These are phyloP conservation scores for Bellardia pandia DNA, from an alignment of 2,888 invertebrate species.

Conservation along the genomic window DNA sequence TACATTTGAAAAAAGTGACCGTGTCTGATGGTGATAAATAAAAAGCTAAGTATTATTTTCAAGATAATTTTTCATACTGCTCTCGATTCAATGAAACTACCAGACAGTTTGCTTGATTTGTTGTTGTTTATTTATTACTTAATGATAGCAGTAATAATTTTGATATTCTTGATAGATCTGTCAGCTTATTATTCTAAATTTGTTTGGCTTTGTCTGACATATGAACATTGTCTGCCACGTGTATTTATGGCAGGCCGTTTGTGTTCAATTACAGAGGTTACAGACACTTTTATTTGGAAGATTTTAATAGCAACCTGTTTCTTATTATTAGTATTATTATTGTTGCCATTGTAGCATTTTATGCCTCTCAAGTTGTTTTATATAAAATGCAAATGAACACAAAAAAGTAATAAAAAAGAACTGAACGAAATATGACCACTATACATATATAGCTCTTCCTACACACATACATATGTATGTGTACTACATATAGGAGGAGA, in stretches of 20 bases:
- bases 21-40: no score
- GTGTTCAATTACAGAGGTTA: conserved; percentile 52
- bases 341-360: conserved; percentile 13
- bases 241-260: conserved; percentile 33
- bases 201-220: not conserved
- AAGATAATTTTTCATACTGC: not conserved
- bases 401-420: not conserved
- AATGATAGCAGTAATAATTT: conserved; percentile 54
- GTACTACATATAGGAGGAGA: not conserved
- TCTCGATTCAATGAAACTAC: not conserved
- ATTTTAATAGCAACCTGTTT: conserved; percentile 54
- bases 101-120: conserved; percentile 8
- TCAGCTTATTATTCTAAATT: not conserved
- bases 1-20: no score
- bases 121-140: conserved; percentile 40
- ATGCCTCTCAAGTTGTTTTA: conserved; percentile 16
- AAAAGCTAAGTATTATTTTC: no score
- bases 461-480: not conserved
- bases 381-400: conserved; percentile 27
- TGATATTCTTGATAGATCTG: conserved; percentile 1
- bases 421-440: not conserved
- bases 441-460: no score
- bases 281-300: conserved; percentile 25
- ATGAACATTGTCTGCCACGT: conserved; percentile 49
- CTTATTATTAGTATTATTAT: conserved; percentile 3